Conservation (phyloP, 2,113 vertebrate species). For the Rhynchomys soricoides region DNA sequence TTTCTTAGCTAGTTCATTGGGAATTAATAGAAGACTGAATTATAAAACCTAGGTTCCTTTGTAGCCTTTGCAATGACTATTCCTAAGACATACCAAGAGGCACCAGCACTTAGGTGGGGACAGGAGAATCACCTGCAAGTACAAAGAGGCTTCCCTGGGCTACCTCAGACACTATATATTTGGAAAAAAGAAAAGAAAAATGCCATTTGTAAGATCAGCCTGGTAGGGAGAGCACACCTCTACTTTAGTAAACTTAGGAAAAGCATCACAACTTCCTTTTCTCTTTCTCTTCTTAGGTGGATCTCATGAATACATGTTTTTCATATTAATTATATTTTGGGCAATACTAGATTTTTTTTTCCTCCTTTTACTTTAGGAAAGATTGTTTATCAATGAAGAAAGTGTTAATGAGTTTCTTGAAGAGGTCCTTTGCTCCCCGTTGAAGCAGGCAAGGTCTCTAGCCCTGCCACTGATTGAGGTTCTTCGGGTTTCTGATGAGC, state of each 20-base stretch:
- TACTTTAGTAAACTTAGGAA: constrained; percentile 24
- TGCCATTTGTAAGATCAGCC: not conserved
- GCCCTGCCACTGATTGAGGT: constrained; percentile 84
- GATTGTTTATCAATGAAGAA: constrained; percentile 86
- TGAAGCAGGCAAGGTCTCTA: constrained; percentile 54
- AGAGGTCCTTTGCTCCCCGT: constrained; percentile 66
- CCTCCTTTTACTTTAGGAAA: constrained; percentile 83
- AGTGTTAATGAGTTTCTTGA: constrained; percentile 86
- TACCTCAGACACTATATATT: not conserved
- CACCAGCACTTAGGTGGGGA: not conserved
- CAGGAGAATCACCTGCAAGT: not conserved
- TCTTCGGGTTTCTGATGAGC: constrained; percentile 83
- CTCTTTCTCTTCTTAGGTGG: not conserved
- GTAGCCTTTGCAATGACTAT: not conserved
- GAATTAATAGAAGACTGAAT: constrained; percentile 56
- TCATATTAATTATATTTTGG: not conserved
- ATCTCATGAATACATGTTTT: not conserved
- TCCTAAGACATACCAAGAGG: not conserved
- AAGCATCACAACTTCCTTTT: not conserved
- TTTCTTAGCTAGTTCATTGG: constrained; percentile 41
- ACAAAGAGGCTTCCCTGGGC: not conserved
- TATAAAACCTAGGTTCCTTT: constrained; percentile 6
- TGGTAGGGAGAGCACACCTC: constrained; percentile 1
- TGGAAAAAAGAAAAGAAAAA: not conserved
- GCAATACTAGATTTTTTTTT: not conserved